Evolutionary conservation across 1,140 invertebrate genomes (phyloP), one percentile per base, ranked within the genome.

Genomic region (Drosophila leontia): DNA sequence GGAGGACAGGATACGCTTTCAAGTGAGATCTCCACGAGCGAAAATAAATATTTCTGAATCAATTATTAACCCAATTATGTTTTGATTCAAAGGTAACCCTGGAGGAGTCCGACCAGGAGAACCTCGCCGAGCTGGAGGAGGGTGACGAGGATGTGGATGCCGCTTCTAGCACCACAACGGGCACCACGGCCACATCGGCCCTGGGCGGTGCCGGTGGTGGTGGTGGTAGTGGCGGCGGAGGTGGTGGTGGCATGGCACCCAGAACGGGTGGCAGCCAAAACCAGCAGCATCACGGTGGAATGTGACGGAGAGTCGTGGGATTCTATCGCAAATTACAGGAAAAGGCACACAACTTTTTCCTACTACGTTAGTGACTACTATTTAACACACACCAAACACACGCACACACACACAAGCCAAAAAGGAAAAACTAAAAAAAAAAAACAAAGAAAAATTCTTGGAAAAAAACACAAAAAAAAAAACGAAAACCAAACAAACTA

Each of bases 221-320:
- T 13, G 17, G 81, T 74, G 61, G 82, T 0, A 78, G 70, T 19
- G 78, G 88, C 75, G 60, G 88, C 75, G 60, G 83, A 71, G 71
- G 17, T 1, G 76, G 77, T 11, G 93, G 88, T 69, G 93, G 93
- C 74, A 53, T 82, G 39, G 94, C 94, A 56, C 94, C 94, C 17
- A 60, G 56, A 39, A 72, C 70, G 70, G 93, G 92, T 77, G 92
- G 93, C 65, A 93, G 93, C 61, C 94, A 94, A 80, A 93, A 94
- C 87, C 91, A 91, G 56, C 58, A 72, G 26, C 90, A 77, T 69
- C 92, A 92, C 75, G 80, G 84, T 94, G 96, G 96, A 92, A 97
- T 97, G 95, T 97, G 96, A 97, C 96, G 96, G 96, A 97, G 96
- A 95, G 95, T 97, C 94, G 94, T 96, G 92, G 96, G 96, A 94